Evolutionary conservation across 2,888 invertebrate genomes (phyloP).

Genomic region (Podotricha telesiphe): DNA sequence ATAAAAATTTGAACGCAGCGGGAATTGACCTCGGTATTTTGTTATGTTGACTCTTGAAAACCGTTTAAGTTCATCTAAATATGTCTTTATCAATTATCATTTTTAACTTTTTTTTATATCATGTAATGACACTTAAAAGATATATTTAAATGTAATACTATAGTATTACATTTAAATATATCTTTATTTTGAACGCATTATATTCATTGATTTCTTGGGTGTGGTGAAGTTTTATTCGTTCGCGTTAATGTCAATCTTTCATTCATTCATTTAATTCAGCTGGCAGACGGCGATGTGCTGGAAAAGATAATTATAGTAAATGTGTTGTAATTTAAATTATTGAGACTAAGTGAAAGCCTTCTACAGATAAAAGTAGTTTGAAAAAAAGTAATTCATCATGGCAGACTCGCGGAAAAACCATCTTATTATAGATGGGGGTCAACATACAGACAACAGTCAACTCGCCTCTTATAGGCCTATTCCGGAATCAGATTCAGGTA

Average conservation of each 20-base stretch:
- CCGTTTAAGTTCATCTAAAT: too few species aligned
- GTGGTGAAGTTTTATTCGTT: slow-evolving; percentile 25
- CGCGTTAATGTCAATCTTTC: neutral
- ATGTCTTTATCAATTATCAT: too few species aligned
- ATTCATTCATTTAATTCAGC: slow-evolving; percentile 24
- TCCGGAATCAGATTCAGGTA: slow-evolving; percentile 84
- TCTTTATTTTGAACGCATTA: slow-evolving; percentile 6
- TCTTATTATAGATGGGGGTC: slow-evolving; percentile 74
- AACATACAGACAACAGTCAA: slow-evolving; percentile 79
- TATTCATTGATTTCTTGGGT: slow-evolving; percentile 34
- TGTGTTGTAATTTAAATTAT: slow-evolving; percentile 26
- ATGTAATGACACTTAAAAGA: neutral
- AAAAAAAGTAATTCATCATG: slow-evolving; percentile 57
- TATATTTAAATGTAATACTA: too few species aligned
- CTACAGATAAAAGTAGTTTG: slow-evolving; percentile 37
- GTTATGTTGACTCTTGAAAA: too few species aligned
- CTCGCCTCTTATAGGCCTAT: slow-evolving; percentile 82
- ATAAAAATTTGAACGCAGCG: too few species aligned
- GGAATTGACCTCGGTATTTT: too few species aligned
- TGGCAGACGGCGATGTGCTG: slow-evolving; percentile 11
- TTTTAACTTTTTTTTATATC: neutral
- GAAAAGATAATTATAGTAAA: slow-evolving; percentile 34
- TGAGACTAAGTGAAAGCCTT: slow-evolving; percentile 33
- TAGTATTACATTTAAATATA: too few species aligned
- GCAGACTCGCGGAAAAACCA: slow-evolving; percentile 74